Conservation (phyloP, 2,797 vertebrate genomes). For the Tachyglossus aculeatus region DNA sequence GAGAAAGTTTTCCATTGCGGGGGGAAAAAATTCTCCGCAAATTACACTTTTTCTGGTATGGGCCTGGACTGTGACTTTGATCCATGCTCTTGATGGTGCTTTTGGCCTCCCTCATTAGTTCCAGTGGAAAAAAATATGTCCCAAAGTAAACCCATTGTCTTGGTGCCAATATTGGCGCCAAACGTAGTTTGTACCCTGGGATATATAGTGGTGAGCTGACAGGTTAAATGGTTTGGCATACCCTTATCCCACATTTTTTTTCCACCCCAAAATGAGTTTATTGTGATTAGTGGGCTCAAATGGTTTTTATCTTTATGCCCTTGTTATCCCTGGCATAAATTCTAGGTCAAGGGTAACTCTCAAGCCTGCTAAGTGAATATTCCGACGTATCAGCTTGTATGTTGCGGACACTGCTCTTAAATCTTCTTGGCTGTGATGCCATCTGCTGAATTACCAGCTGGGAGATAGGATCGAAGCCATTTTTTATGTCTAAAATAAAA, state of each 20-base stretch:
- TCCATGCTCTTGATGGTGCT: no score
- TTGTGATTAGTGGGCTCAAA: conserved; percentile 14
- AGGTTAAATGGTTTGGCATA: background rate
- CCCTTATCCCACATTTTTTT: conserved; percentile 44
- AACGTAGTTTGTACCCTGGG: background rate
- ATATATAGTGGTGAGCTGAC: background rate
- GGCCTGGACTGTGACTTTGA: no score
- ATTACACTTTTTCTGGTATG: no score
- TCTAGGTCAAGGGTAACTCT: conserved; percentile 70
- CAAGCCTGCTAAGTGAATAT: conserved; percentile 54
- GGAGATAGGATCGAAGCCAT: conserved; percentile 63
- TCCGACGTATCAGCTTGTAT: conserved; percentile 39
- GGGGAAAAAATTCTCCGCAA: no score
- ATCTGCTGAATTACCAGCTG: conserved; percentile 51
- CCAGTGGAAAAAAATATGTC: no score
- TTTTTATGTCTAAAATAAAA: conserved; percentile 37
- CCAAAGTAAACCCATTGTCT: conserved; percentile 5
- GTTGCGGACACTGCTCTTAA: conserved; percentile 50
- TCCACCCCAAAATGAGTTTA: conserved; percentile 14
- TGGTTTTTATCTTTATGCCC: conserved; percentile 47
- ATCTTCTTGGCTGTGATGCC: conserved; percentile 55
- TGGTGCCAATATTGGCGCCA: background rate
- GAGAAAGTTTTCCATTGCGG: no score
- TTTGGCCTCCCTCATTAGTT: no score
- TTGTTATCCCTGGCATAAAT: conserved; percentile 46